Percentiles rank a stretch among this genome's conserved stretches.
Conservation (phyloP, 2,888 invertebrate species). For the Acholoe squamosa region DNA sequence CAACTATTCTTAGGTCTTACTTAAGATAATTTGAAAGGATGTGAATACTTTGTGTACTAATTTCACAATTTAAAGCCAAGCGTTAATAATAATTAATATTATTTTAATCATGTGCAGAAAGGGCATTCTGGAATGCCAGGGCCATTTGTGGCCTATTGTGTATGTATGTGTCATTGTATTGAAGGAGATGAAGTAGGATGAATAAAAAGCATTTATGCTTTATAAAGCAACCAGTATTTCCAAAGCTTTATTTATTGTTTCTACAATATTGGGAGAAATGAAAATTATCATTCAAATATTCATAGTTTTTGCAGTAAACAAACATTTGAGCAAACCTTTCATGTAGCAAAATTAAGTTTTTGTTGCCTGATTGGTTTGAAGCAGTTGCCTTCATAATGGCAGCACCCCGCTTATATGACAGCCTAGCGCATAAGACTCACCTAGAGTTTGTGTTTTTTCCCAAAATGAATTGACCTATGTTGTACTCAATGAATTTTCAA, state of each 20-base stretch:
- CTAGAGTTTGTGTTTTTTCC: too few species aligned
- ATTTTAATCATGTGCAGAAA: background rate
- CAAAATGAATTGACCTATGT: too few species aligned
- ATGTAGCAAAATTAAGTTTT: too few species aligned
- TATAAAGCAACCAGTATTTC: background rate
- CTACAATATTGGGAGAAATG: too few species aligned
- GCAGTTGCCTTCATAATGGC: too few species aligned
- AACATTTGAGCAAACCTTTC: too few species aligned
- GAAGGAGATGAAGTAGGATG: slow-evolving; percentile 14
- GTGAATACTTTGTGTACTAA: background rate
- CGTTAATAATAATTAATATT: background rate
- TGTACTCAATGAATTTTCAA: too few species aligned
- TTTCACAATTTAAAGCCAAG: background rate
- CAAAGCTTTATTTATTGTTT: background rate
- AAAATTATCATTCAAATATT: too few species aligned
- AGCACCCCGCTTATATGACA: too few species aligned
- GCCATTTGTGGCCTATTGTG: background rate
- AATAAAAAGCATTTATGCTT: slow-evolving; percentile 37
- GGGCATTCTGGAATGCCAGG: background rate
- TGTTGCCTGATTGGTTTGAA: too few species aligned
- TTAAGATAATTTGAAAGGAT: background rate
- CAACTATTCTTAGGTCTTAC: background rate
- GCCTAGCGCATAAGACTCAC: too few species aligned
- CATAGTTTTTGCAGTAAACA: too few species aligned
- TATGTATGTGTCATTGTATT: slow-evolving; percentile 41